Conservation (phyloP, 1,140 invertebrate species). For the Pararge aegeria region DNA sequence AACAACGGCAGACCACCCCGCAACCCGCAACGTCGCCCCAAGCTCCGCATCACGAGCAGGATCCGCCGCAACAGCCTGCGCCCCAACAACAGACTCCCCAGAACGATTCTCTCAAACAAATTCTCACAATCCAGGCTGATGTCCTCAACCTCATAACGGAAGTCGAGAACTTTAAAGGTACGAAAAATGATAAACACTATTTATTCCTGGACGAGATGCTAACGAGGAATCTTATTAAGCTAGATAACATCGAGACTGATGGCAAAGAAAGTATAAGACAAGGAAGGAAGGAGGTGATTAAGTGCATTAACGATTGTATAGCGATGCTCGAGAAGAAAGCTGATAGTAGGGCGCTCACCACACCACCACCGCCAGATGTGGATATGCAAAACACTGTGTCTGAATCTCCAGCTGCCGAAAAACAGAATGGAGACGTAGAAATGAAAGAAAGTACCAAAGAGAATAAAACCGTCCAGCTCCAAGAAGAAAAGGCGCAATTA, state of each 20-base stretch:
- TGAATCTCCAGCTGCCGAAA: slow-evolving; percentile 31
- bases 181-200: slow-evolving; percentile 90
- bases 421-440: slow-evolving; percentile 65
- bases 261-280: slow-evolving; percentile 93
- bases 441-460: slow-evolving; percentile 62
- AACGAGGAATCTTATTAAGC: slow-evolving; percentile 92
- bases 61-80: slow-evolving; percentile 45
- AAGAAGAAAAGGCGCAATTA: slow-evolving; percentile 25
- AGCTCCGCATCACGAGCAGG: slow-evolving; percentile 57
- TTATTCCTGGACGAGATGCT: slow-evolving; percentile 96
- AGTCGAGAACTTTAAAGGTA: slow-evolving; percentile 89
- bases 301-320: slow-evolving; percentile 92
- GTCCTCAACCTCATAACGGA: slow-evolving; percentile 88
- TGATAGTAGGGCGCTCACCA: slow-evolving; percentile 69
- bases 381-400: slow-evolving; percentile 52
- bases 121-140: slow-evolving; percentile 89
- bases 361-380: slow-evolving; percentile 48
- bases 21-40: slow-evolving; percentile 44
- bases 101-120: slow-evolving; percentile 87
- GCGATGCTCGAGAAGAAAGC: slow-evolving; percentile 88
- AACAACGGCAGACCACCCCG: slow-evolving; percentile 41
- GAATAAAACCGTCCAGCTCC: slow-evolving; percentile 33
- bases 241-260: slow-evolving; percentile 95
- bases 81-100: slow-evolving; percentile 52
- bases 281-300: slow-evolving; percentile 92